Base-by-base conservation (phyloP, 2,888 invertebrate genomes). In the Tortrix viridana region DNA sequence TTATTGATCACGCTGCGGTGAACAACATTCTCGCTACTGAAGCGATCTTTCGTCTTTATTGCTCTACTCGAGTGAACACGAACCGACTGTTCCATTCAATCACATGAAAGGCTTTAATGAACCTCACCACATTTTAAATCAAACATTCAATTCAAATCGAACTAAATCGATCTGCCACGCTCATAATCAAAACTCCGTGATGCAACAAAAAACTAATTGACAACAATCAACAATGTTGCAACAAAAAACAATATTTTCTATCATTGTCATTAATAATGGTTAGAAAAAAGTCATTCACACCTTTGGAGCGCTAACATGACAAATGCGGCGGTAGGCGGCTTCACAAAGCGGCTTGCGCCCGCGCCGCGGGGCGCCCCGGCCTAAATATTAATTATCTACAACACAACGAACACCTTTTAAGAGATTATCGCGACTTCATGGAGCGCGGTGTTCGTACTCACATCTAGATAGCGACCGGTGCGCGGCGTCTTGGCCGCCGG, bases 301-400 rank as follows among this genome's bases (percentile, higher is more conserved):
- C 89, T 92, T 88, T 85, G 85, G 82, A 82, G 86, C 84, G 88
- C 88, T 89, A 91, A 92, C 91, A 90, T 91, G 91, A 91, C 91
- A 91, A 92, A 92, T 89, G 90, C 84, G 85, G 79, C 75, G 77
- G 77, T 75, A 75, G 84, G 81, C 80, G 81, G 80, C 80, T 66
- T 67, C 73, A 82, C 88, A 89, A 89, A 88, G 88, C 79, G 71
- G 71, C 71, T 74, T 74, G 84, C 82, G 81, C 77, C 72, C 71
- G 76, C 87, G 86, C 89, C 86, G 90, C 89, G 87, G 90, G 89
- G 88, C 85, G 84, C 82, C 81, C 73, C 79, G 70, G 80, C 85
- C 86, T 87, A 86, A 89, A 88, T 92, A 91, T 92, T 92, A 92
- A 92, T 91, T 92, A 92, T 86, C 86, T 85, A 87, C 84, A 88